Evolutionary conservation across 2,113 vertebrate genomes (phyloP).

Genomic region (Zapus hudsonius): DNA sequence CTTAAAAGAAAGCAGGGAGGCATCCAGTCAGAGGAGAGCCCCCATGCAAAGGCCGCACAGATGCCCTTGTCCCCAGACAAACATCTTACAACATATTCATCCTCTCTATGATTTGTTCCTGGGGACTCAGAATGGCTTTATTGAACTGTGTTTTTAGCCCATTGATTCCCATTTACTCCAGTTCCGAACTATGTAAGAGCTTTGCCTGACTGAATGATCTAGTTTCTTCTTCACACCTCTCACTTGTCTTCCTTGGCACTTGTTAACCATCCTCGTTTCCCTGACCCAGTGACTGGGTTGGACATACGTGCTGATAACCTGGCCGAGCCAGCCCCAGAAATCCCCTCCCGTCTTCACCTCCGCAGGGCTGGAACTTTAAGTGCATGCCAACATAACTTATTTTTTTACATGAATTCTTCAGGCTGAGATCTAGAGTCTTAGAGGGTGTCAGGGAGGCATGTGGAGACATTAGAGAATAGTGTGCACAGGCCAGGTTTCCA

Average conservation of each 20-base stretch:
- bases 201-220: not conserved
- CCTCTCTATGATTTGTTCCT: not conserved
- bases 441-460: too few species aligned
- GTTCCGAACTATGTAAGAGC: not conserved
- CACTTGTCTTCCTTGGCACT: not conserved
- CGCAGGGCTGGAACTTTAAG: too few species aligned
- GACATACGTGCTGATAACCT: fast-evolving
- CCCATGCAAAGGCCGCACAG: not conserved
- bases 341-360: too few species aligned
- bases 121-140: slow-evolving; percentile 40
- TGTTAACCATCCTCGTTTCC: not conserved
- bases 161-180: slow-evolving; percentile 47
- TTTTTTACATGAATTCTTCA: too few species aligned
- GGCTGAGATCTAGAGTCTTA: too few species aligned
- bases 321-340: not conserved
- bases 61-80: not conserved
- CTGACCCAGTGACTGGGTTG: too few species aligned
- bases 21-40: not conserved
- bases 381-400: too few species aligned
- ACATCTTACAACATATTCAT: not conserved
- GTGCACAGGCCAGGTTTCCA: too few species aligned
- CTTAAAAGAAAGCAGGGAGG: not conserved
- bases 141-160: slow-evolving; percentile 37
- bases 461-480: too few species aligned
- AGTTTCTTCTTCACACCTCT: not conserved